These are phyloP conservation scores for Hylomyscus alleni DNA, from an alignment of 2,797 vertebrate species.

Conservation along the genomic window DNA sequence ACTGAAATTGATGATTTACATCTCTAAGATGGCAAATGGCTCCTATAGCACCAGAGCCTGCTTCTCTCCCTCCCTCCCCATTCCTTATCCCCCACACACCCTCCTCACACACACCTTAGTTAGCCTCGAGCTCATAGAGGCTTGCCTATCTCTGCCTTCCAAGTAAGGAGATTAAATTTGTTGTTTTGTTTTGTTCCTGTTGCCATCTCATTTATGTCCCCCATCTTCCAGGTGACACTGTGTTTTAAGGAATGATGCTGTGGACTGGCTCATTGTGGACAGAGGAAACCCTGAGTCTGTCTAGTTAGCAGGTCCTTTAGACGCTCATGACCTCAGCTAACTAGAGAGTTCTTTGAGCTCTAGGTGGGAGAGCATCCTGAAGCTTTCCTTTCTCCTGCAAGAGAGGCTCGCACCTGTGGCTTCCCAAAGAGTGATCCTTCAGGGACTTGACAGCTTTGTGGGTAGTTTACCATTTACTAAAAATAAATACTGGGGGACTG, in stretches of 20 bases:
- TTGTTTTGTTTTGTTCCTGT: background rate
- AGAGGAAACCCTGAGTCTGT: background rate
- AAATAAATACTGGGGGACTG: background rate
- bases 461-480: conserved; percentile 1
- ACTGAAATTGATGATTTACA: background rate
- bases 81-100: too few species aligned
- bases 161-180: background rate
- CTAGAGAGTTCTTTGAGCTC: background rate
- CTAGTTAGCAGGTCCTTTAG: background rate
- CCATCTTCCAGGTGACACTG: background rate
- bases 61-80: background rate
- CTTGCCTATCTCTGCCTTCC: background rate
- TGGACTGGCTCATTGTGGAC: background rate
- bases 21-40: background rate
- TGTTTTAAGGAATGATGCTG: background rate
- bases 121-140: background rate
- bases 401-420: background rate
- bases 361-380: background rate
- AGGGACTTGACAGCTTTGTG: conserved; percentile 18
- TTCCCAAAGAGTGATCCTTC: conserved; percentile 12
- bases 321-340: background rate
- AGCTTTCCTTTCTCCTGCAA: background rate
- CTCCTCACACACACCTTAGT: background rate
- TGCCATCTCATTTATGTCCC: background rate
- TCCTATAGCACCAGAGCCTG: background rate